These are phyloP conservation scores for Malaclemys terrapin DNA, from an alignment of 2,113 vertebrate genomes.

Conservation along the genomic window DNA sequence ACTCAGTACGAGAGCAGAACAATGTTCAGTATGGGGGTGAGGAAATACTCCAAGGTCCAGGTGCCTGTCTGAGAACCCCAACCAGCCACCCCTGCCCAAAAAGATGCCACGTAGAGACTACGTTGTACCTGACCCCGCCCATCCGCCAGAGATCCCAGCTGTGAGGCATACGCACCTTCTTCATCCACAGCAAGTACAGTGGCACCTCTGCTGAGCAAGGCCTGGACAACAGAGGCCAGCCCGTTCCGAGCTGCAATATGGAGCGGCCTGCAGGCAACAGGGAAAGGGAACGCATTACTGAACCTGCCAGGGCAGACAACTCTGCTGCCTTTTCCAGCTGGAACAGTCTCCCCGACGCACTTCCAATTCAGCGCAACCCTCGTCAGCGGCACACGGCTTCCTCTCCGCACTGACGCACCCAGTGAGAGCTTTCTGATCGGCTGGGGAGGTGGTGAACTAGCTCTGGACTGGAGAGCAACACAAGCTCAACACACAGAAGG, in stretches of 20 bases:
- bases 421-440: not conserved
- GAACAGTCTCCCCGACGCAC: not conserved
- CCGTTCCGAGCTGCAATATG: slow-evolving; percentile 97
- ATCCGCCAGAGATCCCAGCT: not conserved
- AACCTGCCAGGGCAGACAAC: not conserved
- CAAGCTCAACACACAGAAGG: no score
- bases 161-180: slow-evolving; percentile 84
- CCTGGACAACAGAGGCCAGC: slow-evolving; percentile 95
- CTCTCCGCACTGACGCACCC: not conserved
- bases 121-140: not conserved
- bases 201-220: slow-evolving; percentile 94
- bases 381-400: not conserved
- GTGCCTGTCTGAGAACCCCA: fast-evolving
- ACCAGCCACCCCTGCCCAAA: not conserved
- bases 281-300: not conserved
- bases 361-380: not conserved
- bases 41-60: fast-evolving
- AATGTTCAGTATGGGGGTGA: fast-evolving
- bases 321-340: not conserved
- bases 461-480: no score
- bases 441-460: no score
- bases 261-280: slow-evolving; percentile 86
- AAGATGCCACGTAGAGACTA: not conserved
- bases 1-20: fast-evolving
- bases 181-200: slow-evolving; percentile 96